Percentiles rank a stretch among this genome's conserved stretches.
These are phyloP conservation scores for Ormyrus thymus DNA, from an alignment of 2,888 invertebrate genomes.

Conservation along the genomic window DNA sequence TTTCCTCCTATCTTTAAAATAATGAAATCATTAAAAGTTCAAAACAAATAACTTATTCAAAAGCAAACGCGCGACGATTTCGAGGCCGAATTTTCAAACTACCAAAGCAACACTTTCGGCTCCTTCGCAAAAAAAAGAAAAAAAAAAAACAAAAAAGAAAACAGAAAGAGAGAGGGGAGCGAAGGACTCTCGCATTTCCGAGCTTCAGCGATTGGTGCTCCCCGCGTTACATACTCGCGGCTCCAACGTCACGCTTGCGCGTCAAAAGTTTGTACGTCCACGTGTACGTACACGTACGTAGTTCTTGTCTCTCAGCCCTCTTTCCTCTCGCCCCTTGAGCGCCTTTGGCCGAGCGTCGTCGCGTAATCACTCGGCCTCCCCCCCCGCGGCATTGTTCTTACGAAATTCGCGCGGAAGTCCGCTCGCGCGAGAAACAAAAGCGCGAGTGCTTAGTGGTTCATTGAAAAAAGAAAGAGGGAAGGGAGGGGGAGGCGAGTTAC, in stretches of 20 bases:
- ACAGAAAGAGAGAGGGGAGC: too few species aligned
- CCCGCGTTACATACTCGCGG: slow-evolving; percentile 12
- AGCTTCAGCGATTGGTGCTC: too few species aligned
- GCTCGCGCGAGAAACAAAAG: background rate
- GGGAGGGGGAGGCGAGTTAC: background rate
- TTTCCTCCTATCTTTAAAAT: background rate
- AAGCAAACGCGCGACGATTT: background rate
- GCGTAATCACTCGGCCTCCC: too few species aligned
- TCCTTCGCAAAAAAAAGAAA: too few species aligned
- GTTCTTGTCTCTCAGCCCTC: background rate
- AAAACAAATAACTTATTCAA: background rate
- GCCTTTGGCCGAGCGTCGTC: too few species aligned
- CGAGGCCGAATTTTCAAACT: slow-evolving; percentile 10
- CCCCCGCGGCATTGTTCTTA: background rate
- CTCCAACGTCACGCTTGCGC: slow-evolving; percentile 30
- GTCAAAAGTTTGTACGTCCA: slow-evolving; percentile 12
- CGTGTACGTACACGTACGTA: background rate
- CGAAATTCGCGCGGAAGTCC: background rate
- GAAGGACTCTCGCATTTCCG: too few species aligned
- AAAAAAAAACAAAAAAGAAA: too few species aligned
- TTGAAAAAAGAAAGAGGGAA: slow-evolving; percentile 11
- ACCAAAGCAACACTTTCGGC: background rate
- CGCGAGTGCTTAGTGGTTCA: slow-evolving; percentile 23
- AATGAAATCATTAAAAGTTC: background rate
- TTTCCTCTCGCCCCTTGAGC: too few species aligned